Conservation (phyloP, 2,888 invertebrate species). For the Adelognathus sp. region DNA sequence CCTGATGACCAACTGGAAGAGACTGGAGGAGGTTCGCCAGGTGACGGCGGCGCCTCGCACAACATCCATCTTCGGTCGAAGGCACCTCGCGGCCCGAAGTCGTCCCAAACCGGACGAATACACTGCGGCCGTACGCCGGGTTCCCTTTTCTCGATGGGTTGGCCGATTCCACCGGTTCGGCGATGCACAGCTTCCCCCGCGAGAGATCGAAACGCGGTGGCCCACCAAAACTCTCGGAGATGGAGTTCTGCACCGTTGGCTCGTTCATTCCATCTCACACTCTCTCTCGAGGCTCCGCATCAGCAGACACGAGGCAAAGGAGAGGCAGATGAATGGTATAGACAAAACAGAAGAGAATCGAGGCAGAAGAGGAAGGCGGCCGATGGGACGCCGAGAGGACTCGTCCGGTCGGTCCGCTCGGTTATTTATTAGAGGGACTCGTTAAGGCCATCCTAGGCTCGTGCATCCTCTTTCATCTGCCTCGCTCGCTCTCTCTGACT, state of each 20-base stretch:
- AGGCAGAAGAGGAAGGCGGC: constrained; percentile 36
- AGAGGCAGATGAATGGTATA: not conserved
- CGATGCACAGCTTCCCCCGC: constrained; percentile 23
- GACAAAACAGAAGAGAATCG: constrained; percentile 33
- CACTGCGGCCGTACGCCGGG: constrained; percentile 19
- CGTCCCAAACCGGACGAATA: not conserved
- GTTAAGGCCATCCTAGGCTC: constrained; percentile 73
- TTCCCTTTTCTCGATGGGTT: constrained; percentile 20
- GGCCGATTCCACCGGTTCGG: constrained; percentile 14
- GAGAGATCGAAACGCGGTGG: constrained; percentile 29
- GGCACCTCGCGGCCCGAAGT: constrained; percentile 31
- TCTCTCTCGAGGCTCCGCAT: not conserved
- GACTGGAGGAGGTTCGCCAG: constrained; percentile 72
- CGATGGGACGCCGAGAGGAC: constrained; percentile 39
- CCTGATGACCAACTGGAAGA: constrained; percentile 60
- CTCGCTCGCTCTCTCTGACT: too few species aligned
- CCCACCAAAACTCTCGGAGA: constrained; percentile 24
- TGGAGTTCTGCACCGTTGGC: constrained; percentile 1
- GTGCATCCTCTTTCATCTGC: constrained; percentile 40
- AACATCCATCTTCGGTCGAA: constrained; percentile 77
- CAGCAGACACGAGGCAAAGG: not conserved
- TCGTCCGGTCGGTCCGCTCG: constrained; percentile 51
- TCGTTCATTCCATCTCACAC: not conserved
- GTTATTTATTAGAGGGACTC: constrained; percentile 78
- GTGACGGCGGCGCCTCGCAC: constrained; percentile 80